Evolutionary conservation across 2,113 vertebrate species (phyloP).

Genomic region (Sciurus niger): DNA sequence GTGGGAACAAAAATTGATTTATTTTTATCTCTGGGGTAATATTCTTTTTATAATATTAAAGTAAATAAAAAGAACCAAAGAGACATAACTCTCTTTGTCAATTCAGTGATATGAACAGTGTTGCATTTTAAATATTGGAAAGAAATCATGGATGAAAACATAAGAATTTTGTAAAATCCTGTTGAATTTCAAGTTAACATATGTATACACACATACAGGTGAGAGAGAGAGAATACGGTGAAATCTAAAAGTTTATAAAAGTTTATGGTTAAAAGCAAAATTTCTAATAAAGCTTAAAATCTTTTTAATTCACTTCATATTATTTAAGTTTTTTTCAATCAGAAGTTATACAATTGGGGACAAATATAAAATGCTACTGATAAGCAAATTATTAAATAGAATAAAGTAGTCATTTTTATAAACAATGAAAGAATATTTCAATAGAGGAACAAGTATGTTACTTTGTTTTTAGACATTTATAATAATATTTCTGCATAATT

Average conservation of each 20-base stretch:
- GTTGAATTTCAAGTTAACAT: neutral
- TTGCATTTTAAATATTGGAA: constrained; percentile 4
- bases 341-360: neutral
- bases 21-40: neutral
- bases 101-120: neutral
- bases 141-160: neutral
- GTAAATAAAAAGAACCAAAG: neutral
- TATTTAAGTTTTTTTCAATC: neutral
- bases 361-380: neutral
- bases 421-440: neutral
- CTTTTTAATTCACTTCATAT: neutral
- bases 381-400: neutral
- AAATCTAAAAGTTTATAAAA: neutral
- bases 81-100: neutral
- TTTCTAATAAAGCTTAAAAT: neutral
- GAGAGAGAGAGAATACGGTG: neutral
- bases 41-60: neutral
- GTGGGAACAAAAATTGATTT: neutral
- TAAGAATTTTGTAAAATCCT: neutral
- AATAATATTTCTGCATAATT: neutral
- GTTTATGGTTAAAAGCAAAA: neutral
- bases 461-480: neutral
- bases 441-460: neutral
- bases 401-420: neutral
- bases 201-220: neutral